Conservation (phyloP, 2,888 invertebrate genomes). For the Scaeva pyrastri region DNA sequence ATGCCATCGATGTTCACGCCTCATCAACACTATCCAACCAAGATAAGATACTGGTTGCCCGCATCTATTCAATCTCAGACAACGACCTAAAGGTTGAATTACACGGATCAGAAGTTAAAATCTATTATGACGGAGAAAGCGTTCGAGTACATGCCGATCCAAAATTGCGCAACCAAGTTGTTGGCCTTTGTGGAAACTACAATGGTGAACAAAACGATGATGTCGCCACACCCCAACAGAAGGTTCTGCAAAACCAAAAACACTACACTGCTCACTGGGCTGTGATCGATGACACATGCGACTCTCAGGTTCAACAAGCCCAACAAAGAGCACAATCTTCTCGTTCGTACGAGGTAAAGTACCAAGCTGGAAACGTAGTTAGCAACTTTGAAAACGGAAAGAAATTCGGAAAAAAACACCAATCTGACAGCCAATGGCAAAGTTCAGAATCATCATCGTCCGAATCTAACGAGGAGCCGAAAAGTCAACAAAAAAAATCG, state of each 20-base stretch:
- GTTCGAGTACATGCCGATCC: constrained; percentile 84
- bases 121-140: constrained; percentile 87
- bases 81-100: constrained; percentile 86
- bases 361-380: constrained; percentile 83
- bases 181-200: constrained; percentile 89
- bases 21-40: constrained; percentile 77
- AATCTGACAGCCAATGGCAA: constrained; percentile 64
- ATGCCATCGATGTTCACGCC: constrained; percentile 81
- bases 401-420: constrained; percentile 51
- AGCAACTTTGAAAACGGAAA: constrained; percentile 81
- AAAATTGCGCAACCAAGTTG: constrained; percentile 85
- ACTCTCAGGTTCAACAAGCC: constrained; percentile 84
- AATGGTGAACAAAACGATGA: constrained; percentile 86
- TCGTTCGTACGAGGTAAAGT: constrained; percentile 81
- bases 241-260: constrained; percentile 85
- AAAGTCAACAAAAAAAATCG: constrained; percentile 74
- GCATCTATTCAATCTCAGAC: constrained; percentile 84
- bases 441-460: constrained; percentile 54
- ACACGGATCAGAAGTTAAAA: constrained; percentile 84
- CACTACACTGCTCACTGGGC: constrained; percentile 86
- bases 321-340: constrained; percentile 83
- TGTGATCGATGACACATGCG: constrained; percentile 84
- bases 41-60: constrained; percentile 81
- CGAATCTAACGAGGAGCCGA: constrained; percentile 52
- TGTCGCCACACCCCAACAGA: constrained; percentile 86